Evolutionary conservation across 2,888 invertebrate species (phyloP), one percentile per base, ranked within the genome.

Genomic region (Pandemis cinnamomeana): DNA sequence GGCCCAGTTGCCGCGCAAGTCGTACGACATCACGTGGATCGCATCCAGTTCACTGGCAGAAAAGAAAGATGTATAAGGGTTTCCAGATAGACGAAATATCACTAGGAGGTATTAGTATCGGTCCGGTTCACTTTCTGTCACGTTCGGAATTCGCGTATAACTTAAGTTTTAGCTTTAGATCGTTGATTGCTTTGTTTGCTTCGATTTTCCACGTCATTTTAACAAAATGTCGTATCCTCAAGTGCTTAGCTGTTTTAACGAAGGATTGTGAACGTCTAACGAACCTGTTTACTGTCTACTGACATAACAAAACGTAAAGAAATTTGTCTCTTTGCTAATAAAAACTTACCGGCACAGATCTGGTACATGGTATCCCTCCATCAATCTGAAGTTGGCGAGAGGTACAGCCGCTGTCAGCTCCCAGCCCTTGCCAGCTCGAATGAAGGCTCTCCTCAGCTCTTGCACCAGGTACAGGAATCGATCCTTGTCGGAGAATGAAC

Each of bases 351-450:
- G 95, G 95, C 98, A 98, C 66, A 98, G 91, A 86, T 98, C 98
- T 13, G 97, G 97, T 7, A 98, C 98, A 86, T 98, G 97, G 84
- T 98, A 98, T 0, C 98, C 98, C 88, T 98, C 98, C 88, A 97
- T 96, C 53, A 98, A 93, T 46, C 98, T 94, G 87, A 98, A 98
- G 87, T 97, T 97, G 4, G 98, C 98, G 61, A 98, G 95, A 0
- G 98, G 98, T 7, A 98, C 98, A 0, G 98, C 98, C 92, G 98
- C 98, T 0, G 98, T 98, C 64, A 98, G 96, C 86, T 98, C 97
- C 97, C 98, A 98, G 44, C 96, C 96, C 80, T 96, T 96, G 0
- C 95, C 96, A 71, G 95, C 96, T 55, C 95, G 95, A 86, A 96
- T 95, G 85, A 98, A 98, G 1, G 97, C 98, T 41, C 97, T 94